phyloP scores from a whole-genome alignment of 2,888 invertebrate genomes.

The Clunio marinus region DNA sequence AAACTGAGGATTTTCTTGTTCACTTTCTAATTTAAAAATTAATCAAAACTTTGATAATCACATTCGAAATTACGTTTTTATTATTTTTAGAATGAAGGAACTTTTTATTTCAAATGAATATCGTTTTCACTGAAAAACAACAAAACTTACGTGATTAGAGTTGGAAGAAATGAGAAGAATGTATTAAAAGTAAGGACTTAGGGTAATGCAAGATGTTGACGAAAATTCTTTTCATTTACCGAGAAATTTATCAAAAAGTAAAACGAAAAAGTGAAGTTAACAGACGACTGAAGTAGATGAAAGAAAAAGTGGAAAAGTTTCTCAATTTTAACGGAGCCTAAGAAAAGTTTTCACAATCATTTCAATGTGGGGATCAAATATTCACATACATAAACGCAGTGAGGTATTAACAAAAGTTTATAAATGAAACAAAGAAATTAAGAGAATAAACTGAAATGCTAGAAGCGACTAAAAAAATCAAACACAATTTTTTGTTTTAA shows the following conservation, averaged over 20 bases:
- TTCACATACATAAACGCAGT: constrained; percentile 5
- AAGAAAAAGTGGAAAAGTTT: not conserved
- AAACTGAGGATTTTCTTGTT: too few species aligned
- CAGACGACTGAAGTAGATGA: not conserved
- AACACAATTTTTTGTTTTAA: not conserved
- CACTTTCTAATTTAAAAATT: not conserved
- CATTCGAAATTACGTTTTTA: constrained; percentile 33
- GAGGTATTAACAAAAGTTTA: not conserved
- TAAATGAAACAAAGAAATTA: not conserved
- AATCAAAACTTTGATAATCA: constrained; percentile 31
- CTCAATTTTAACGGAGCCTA: not conserved
- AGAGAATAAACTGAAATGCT: not conserved
- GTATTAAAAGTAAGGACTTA: not conserved
- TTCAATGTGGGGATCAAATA: not conserved
- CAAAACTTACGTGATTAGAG: constrained; percentile 10
- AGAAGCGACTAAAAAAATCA: not conserved
- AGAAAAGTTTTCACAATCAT: not conserved
- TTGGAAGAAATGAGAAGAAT: too few species aligned
- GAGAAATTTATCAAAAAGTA: too few species aligned
- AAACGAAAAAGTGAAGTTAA: too few species aligned
- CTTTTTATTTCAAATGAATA: not conserved
- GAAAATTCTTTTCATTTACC: too few species aligned
- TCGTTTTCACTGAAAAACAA: not conserved
- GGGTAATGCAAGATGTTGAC: too few species aligned
- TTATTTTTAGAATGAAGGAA: constrained; percentile 6